phyloP scores from a whole-genome alignment of 1,140 invertebrate genomes.

The Brachionus asplanchnoidis region DNA sequence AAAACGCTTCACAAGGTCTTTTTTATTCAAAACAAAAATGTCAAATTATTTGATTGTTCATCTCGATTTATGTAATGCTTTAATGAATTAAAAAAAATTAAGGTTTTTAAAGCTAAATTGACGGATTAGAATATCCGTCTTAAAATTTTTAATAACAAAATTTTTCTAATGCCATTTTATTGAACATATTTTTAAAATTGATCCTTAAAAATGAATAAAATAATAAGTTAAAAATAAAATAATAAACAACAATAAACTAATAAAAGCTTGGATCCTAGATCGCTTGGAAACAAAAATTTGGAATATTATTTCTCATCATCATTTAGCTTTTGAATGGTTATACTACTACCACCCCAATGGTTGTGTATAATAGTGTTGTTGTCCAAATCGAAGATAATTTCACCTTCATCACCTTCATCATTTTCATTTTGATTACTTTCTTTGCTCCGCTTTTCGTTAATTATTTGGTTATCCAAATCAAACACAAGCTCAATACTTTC shows the following conservation, averaged over 20 bases:
- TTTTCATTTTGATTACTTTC: neutral
- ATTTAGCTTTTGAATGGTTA: neutral
- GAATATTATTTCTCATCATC: neutral
- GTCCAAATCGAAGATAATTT: constrained; percentile 35
- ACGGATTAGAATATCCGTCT: constrained; percentile 14
- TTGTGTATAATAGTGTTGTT: constrained; percentile 34
- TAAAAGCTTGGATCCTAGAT: neutral
- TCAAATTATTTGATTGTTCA: no score
- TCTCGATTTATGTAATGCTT: no score
- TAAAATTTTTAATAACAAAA: neutral
- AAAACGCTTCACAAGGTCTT: no score
- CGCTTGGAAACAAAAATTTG: neutral
- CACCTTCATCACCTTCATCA: neutral
- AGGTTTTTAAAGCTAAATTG: neutral
- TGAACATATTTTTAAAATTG: neutral
- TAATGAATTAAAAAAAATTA: neutral
- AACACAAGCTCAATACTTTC: constrained; percentile 25
- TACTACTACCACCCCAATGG: neutral
- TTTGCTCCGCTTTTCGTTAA: neutral
- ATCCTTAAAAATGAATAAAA: neutral
- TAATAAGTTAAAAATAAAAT: neutral
- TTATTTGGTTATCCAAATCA: neutral
- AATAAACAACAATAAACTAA: neutral
- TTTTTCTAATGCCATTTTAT: neutral
- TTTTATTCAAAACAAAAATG: no score